These are phyloP conservation scores for Tetraneura akinire DNA, from an alignment of 1,140 invertebrate genomes.

Conservation along the genomic window DNA sequence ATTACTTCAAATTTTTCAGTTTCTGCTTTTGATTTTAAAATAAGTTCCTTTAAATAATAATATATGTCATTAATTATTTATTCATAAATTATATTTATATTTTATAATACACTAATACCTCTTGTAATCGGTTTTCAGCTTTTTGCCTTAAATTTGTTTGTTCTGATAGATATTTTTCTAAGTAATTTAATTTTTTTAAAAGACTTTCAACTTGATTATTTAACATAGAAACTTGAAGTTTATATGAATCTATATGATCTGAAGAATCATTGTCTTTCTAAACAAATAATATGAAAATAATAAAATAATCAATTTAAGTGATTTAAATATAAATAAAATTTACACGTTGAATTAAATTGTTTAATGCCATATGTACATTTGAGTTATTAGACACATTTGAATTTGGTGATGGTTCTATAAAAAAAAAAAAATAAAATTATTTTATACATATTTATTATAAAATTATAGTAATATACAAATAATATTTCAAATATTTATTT, in stretches of 20 bases:
- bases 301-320: neutral
- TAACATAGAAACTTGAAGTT: slow-evolving; percentile 31
- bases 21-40: slow-evolving; percentile 38
- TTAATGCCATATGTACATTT: neutral
- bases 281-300: neutral
- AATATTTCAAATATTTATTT: neutral
- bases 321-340: neutral
- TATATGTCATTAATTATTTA: neutral
- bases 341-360: slow-evolving; percentile 22
- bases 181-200: slow-evolving; percentile 33
- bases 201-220: slow-evolving; percentile 42
- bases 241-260: neutral
- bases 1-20: slow-evolving; percentile 39
- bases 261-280: slow-evolving; percentile 23
- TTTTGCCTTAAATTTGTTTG: slow-evolving; percentile 34
- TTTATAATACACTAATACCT: slow-evolving; percentile 30
- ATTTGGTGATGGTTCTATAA: slow-evolving; percentile 24
- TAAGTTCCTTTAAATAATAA: slow-evolving; percentile 27
- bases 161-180: slow-evolving; percentile 37
- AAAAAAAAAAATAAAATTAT: no score
- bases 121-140: slow-evolving; percentile 37
- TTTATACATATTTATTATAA: neutral
- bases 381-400: neutral
- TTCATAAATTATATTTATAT: neutral
- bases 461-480: neutral